Percentiles rank a stretch among this genome's conserved stretches.
These are phyloP conservation scores for Catharus ustulatus DNA, from an alignment of 2,797 vertebrate genomes.

Conservation along the genomic window DNA sequence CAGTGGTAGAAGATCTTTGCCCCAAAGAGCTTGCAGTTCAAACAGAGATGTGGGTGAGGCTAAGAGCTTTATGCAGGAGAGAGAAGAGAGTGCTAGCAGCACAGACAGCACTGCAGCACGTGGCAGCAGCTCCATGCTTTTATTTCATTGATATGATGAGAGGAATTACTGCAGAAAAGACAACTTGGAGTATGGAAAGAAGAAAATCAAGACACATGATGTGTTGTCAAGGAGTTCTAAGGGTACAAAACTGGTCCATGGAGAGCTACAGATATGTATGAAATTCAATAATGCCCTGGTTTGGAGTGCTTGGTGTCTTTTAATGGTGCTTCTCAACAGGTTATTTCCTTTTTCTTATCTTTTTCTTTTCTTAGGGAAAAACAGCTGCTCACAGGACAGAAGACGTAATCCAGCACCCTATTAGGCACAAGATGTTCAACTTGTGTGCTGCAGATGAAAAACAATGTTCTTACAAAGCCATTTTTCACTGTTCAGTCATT, in stretches of 20 bases:
- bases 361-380: neutral
- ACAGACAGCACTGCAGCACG: neutral
- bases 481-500: neutral
- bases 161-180: neutral
- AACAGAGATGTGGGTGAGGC: neutral
- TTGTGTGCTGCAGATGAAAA: neutral
- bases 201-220: neutral
- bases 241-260: neutral
- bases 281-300: neutral
- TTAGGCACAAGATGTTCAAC: neutral
- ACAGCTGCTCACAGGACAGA: neutral
- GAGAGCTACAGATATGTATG: neutral
- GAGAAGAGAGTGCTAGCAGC: neutral
- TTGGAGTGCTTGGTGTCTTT: neutral
- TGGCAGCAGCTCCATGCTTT: neutral
- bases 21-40: neutral
- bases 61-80: neutral
- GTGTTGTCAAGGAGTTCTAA: neutral
- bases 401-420: neutral
- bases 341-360: neutral
- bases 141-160: neutral
- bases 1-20: neutral
- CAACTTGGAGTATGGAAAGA: rapidly evolving
- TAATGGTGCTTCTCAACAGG: neutral
- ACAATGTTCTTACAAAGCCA: neutral